Conservation (phyloP, 2,888 invertebrate species). For the Melinopterus prodromus region DNA sequence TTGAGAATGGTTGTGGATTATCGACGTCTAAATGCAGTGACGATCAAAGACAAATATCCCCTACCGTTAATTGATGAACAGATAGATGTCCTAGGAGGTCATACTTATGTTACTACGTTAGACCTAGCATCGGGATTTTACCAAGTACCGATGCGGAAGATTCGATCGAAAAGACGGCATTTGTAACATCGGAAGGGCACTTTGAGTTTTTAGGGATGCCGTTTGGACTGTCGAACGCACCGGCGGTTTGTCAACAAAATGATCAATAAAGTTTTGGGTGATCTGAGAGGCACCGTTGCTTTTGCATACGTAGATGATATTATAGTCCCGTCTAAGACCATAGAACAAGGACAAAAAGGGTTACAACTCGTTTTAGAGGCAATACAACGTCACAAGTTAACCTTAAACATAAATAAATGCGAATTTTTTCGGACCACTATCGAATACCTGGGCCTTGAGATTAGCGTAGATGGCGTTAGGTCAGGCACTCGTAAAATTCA, state of each 20-base stretch:
- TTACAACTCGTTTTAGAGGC: slow-evolving; percentile 42
- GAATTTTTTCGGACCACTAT: slow-evolving; percentile 47
- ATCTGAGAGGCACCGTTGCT: slow-evolving; percentile 35
- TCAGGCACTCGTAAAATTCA: slow-evolving; percentile 27
- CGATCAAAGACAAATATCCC: slow-evolving; percentile 48
- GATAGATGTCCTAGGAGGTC: slow-evolving; percentile 48
- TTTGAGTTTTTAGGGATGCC: slow-evolving; percentile 47
- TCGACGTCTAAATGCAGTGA: slow-evolving; percentile 45
- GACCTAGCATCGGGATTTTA: slow-evolving; percentile 49
- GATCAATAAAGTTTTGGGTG: slow-evolving; percentile 41
- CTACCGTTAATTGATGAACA: slow-evolving; percentile 49
- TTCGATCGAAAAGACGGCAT: slow-evolving; percentile 46
- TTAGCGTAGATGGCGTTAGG: slow-evolving; percentile 44
- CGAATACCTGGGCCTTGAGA: slow-evolving; percentile 46
- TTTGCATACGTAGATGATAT: slow-evolving; percentile 44
- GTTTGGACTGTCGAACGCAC: slow-evolving; percentile 48
- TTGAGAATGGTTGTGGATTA: slow-evolving; percentile 42
- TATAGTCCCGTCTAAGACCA: slow-evolving; percentile 35
- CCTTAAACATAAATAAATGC: slow-evolving; percentile 49
- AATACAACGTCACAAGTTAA: slow-evolving; percentile 43
- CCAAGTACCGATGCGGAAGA: slow-evolving; percentile 44
- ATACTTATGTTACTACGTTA: slow-evolving; percentile 45
- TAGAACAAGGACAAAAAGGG: slow-evolving; percentile 38
- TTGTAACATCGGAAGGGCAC: slow-evolving; percentile 44
- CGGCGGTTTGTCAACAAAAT: slow-evolving; percentile 44